These are phyloP conservation scores for Lycocerus yunnanus DNA, from an alignment of 2,888 invertebrate species.

Conservation along the genomic window DNA sequence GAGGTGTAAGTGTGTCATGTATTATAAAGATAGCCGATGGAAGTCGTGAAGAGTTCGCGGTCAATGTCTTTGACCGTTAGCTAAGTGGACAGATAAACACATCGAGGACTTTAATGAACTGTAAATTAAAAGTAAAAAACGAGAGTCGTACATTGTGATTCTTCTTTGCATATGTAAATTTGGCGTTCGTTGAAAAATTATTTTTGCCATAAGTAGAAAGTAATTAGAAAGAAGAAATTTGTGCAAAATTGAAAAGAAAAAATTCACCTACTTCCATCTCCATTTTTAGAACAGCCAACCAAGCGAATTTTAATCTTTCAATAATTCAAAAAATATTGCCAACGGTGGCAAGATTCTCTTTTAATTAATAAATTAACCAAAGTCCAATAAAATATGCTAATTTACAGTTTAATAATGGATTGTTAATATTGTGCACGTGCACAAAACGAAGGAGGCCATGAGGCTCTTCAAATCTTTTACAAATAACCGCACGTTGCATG, in stretches of 20 bases:
- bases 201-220: not conserved
- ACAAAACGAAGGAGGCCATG: not conserved
- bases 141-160: not conserved
- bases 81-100: not conserved
- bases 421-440: not conserved
- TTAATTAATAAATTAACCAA: not conserved
- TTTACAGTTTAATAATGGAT: not conserved
- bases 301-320: not conserved
- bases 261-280: not conserved
- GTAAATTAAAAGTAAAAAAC: not conserved
- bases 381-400: not conserved
- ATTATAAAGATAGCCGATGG: conserved; percentile 1
- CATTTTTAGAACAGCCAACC: not conserved
- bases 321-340: not conserved
- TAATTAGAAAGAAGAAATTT: not conserved
- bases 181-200: not conserved
- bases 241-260: not conserved
- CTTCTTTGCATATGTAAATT: not conserved
- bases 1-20: conserved; percentile 17
- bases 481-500: not conserved
- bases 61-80: conserved; percentile 18
- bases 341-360: not conserved
- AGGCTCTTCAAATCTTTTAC: not conserved
- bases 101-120: not conserved
- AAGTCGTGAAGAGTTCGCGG: conserved; percentile 8